Conservation (phyloP, 2,797 vertebrate genomes). For the Streptopelia turtur region DNA sequence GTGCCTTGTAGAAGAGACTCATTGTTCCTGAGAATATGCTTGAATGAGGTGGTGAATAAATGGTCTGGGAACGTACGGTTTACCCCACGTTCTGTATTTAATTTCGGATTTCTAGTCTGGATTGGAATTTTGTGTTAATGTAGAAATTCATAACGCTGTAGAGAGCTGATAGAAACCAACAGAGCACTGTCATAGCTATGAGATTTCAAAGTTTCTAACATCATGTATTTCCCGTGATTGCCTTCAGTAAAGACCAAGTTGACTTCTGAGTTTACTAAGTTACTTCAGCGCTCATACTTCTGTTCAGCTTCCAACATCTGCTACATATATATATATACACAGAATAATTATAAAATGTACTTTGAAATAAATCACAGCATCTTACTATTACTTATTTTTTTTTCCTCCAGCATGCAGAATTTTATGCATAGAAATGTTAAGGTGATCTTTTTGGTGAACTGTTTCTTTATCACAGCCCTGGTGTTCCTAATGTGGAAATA, state of each 20-base stretch:
- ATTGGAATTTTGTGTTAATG: background rate
- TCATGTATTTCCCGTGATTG: background rate
- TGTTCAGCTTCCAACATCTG: background rate
- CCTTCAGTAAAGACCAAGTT: background rate
- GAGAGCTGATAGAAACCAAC: background rate
- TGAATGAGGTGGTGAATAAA: background rate
- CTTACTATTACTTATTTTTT: background rate
- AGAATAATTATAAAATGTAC: background rate
- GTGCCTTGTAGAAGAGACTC: background rate
- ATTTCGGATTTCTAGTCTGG: background rate
- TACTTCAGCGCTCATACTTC: background rate
- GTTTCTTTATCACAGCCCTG: slow-evolving; percentile 19
- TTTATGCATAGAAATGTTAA: background rate
- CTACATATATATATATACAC: background rate
- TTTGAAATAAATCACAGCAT: slow-evolving; percentile 11
- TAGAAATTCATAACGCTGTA: background rate
- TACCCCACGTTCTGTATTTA: background rate
- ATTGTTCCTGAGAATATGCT: background rate
- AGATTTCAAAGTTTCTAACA: background rate
- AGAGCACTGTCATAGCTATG: fast-evolving
- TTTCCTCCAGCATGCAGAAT: background rate
- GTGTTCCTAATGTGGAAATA: slow-evolving; percentile 13
- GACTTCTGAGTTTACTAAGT: background rate
- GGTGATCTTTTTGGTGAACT: slow-evolving; percentile 30
- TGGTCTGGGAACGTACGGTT: background rate